A percentile compares a stretch with the other conserved stretches of the same genome.
These are phyloP conservation scores for Nothobranchius kuhntae DNA, from an alignment of 2,113 vertebrate species.

Conservation along the genomic window DNA sequence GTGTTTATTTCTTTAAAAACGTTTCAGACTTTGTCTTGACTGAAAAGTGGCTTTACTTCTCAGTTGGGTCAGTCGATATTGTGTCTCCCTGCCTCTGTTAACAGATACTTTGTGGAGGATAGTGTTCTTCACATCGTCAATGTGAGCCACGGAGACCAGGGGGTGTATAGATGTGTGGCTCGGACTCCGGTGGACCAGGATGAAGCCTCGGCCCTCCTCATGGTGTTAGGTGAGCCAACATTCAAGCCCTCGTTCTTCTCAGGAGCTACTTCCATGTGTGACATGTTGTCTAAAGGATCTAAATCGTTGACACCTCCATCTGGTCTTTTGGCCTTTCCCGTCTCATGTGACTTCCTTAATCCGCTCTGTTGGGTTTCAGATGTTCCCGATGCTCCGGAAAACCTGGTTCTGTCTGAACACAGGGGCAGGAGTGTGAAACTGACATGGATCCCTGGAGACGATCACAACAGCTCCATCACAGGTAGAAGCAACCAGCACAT, in stretches of 20 bases:
- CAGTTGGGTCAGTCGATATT: constrained; percentile 35
- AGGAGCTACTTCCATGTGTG: too few relatives aligned
- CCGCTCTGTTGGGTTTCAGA: constrained; percentile 76
- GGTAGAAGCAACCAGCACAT: constrained; percentile 75
- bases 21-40: constrained; percentile 1
- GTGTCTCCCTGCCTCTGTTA: constrained; percentile 17
- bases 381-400: constrained; percentile 86
- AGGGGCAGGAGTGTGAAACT: constrained; percentile 86
- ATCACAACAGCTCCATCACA: constrained; percentile 86
- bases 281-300: constrained; percentile 1
- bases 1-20: neutral
- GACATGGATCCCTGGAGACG: constrained; percentile 87
- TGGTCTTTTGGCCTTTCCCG: constrained; percentile 19
- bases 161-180: constrained; percentile 84
- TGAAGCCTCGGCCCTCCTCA: constrained; percentile 73
- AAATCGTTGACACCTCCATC: constrained; percentile 18
- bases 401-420: constrained; percentile 84
- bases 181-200: constrained; percentile 83
- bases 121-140: constrained; percentile 86
- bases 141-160: constrained; percentile 84
- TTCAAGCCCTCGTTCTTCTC: neutral
- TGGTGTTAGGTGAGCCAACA: constrained; percentile 85
- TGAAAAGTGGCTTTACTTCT: constrained; percentile 22
- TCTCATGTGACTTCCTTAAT: constrained; percentile 39
- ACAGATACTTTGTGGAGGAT: constrained; percentile 81